These are phyloP conservation scores for Thripadectes ignobilis DNA, from an alignment of 2,797 vertebrate species.

Conservation along the genomic window DNA sequence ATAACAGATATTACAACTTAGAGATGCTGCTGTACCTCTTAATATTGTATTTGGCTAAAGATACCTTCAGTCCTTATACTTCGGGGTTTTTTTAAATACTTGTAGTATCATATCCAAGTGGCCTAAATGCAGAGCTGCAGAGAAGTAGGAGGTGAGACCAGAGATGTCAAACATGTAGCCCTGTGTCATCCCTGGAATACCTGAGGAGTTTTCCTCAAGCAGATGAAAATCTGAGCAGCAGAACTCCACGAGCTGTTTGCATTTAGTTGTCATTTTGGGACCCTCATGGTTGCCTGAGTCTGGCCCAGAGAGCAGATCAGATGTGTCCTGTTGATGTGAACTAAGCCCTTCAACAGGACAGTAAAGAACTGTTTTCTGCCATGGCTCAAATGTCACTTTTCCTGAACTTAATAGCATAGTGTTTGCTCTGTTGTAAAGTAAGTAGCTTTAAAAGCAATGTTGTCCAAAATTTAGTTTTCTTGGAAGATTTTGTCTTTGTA, in stretches of 20 bases:
- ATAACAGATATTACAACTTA: not conserved
- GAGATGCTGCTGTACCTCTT: not conserved
- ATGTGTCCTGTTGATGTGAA: not conserved
- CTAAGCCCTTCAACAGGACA: not conserved
- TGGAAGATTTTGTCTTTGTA: not conserved
- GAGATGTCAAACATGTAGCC: not conserved
- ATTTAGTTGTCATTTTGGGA: not conserved
- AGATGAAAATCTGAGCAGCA: not conserved
- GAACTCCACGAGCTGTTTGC: not conserved
- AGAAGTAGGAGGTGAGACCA: not conserved
- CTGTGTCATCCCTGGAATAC: not conserved
- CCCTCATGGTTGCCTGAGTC: accelerated
- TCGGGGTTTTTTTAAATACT: not conserved
- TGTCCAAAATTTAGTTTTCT: not conserved
- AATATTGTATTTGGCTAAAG: not conserved
- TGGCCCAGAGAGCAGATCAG: not conserved
- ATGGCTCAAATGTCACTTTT: not conserved
- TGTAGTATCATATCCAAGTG: not conserved
- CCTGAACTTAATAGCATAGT: not conserved
- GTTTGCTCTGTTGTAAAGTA: not conserved
- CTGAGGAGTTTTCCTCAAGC: not conserved
- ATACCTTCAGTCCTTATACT: not conserved
- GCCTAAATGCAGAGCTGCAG: not conserved
- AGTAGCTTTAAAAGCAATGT: not conserved
- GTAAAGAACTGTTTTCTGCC: not conserved